These are phyloP conservation scores for Xerus rutilus DNA, from an alignment of 2,797 vertebrate genomes.

Conservation along the genomic window DNA sequence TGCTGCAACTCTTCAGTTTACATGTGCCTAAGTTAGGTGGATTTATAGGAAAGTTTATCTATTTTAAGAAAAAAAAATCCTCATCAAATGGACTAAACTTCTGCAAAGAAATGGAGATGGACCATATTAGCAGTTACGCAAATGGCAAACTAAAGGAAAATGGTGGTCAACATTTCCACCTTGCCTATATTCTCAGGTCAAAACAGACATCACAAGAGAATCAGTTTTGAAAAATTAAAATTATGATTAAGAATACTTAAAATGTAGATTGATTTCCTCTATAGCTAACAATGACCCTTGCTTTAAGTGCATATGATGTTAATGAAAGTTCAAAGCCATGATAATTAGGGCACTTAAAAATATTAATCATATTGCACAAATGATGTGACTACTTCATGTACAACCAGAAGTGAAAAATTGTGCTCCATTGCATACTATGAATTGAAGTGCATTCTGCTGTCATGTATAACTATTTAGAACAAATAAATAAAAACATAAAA, in stretches of 20 bases:
- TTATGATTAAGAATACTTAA: neutral
- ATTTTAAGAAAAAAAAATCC: neutral
- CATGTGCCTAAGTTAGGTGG: neutral
- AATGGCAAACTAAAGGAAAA: neutral
- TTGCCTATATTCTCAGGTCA: neutral
- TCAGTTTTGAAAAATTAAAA: neutral
- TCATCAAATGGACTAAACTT: neutral
- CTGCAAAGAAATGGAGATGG: neutral
- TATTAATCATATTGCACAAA: neutral
- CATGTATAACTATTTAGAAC: too few species aligned
- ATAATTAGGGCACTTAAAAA: constrained; percentile 15
- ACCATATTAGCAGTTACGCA: neutral
- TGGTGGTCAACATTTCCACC: neutral
- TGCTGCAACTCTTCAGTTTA: neutral
- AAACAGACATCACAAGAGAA: neutral
- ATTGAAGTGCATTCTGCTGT: too few species aligned
- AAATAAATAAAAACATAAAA: too few species aligned
- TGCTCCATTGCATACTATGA: too few species aligned
- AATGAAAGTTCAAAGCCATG: neutral
- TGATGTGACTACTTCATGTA: too few species aligned
- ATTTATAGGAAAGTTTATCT: neutral
- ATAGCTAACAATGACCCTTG: neutral
- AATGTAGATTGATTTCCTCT: constrained; percentile 38
- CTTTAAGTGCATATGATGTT: neutral
- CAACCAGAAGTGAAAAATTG: too few species aligned